Evolutionary conservation across 2,888 invertebrate genomes (phyloP), one percentile per base, ranked within the genome.

Genomic region (Erpobdella octoculata): DNA sequence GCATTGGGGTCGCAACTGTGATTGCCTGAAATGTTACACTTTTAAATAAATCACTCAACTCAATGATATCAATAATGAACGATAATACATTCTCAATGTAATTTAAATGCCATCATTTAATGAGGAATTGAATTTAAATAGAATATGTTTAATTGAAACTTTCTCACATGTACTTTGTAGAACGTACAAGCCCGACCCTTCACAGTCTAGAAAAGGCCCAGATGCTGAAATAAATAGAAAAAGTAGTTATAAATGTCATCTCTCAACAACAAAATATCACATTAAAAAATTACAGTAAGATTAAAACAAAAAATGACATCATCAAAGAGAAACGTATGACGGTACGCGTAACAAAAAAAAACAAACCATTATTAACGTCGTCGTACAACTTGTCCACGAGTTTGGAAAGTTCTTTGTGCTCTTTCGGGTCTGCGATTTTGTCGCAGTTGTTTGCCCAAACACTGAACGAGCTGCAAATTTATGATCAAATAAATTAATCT

Each of bases 1-100:
- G 93, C 92, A 82, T 94, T 95, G 0, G 95, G 93, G 0, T 86
- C 82, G 80, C 96, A 96, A 78, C 91, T 93, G 83, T 96, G 96
- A 84, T 96, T 96, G 76, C 90, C 89, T 83, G 62, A 53, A 28
- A 25, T 9, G 58, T 25, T 25, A 9, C 5, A 9, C 6, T 58
- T 25, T 9, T 58, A 58, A 9, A 25, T 9, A 58, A 58, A 18
- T 25, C 28, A 58, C n/a, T 9, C n/a, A 58, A 58, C n/a, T 25
- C 8, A 9, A 31, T 64, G n/a, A 33, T 31, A 18, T 38, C 41
- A 15, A 37, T 4, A 25, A 5, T 38, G 41, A 28, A 21, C 25
- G n/a, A 46, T 5, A 28, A 25, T 28, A 41, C 31, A 46, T 46
- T 28, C 0, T 25, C 1, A 53, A 41, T 41, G 18, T 18, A 12